Percentiles rank a stretch among this genome's conserved stretches.
Evolutionary conservation across 2,888 invertebrate species (phyloP).

Genomic region (Lepidocyrtoides sp.): DNA sequence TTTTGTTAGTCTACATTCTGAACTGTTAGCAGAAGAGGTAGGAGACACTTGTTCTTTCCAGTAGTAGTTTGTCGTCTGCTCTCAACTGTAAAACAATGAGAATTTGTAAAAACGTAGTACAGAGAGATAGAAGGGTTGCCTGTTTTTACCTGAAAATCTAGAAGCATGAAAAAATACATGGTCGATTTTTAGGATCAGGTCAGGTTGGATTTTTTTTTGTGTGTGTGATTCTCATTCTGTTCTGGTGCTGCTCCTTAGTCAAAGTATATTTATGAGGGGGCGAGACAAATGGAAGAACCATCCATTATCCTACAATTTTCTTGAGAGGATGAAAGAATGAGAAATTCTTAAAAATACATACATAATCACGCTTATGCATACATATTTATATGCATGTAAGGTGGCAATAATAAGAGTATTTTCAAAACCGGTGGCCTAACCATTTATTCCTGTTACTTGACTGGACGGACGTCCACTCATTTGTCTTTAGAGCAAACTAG

Average conservation of each 20-base stretch:
- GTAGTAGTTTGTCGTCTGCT: slow-evolving; percentile 49
- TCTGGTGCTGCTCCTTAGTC: slow-evolving; percentile 35
- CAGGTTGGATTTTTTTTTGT: slow-evolving; percentile 45
- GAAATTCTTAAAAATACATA: slow-evolving; percentile 51
- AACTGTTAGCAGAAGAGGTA: no score
- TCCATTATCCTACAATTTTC: slow-evolving; percentile 67
- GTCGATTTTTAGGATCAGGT: slow-evolving; percentile 41
- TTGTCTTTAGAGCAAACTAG: slow-evolving; percentile 79
- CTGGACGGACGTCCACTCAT: slow-evolving; percentile 75
- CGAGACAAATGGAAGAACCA: slow-evolving; percentile 71
- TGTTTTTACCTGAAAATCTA: slow-evolving; percentile 46
- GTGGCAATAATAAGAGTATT: slow-evolving; percentile 66
- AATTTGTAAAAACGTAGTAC: slow-evolving; percentile 29
- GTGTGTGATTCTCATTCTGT: slow-evolving; percentile 10
- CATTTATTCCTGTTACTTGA: slow-evolving; percentile 66
- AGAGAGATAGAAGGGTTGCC: slow-evolving; percentile 21
- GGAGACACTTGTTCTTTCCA: slow-evolving; percentile 28
- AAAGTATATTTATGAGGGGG: slow-evolving; percentile 74
- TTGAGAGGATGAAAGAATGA: slow-evolving; percentile 54
- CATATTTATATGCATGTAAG: background rate
- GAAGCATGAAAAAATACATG: background rate
- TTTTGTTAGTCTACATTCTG: no score
- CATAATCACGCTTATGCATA: background rate
- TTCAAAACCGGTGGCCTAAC: slow-evolving; percentile 83
- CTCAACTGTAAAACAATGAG: slow-evolving; percentile 29